Evolutionary conservation across 1,140 invertebrate species (phyloP), one percentile per base, ranked within the genome.

Genomic region (Brachystomella parvula): DNA sequence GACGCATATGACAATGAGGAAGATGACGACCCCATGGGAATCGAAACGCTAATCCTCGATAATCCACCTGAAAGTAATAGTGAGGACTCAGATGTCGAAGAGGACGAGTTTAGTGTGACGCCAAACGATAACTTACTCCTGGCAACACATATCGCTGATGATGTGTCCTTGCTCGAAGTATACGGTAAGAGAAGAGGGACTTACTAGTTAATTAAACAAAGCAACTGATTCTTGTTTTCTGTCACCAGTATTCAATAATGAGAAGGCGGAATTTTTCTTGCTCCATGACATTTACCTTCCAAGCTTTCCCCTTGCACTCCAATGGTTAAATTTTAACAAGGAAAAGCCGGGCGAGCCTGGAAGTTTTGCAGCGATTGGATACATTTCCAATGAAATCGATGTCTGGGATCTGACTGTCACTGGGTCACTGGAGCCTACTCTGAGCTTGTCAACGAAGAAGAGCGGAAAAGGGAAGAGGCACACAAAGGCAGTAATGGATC

Each of bases 321-420:
- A 96, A 78, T 96, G 93, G 91, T 77, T 96, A 35, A 87, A 89
- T 76, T 92, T 86, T 80, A 88, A 94, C 78, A 33, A 77, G 77
- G 69, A 85, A 83, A 77, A 79, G 78, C 49, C 32, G 32, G 53
- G 56, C 29, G 64, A 47, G 64, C 24, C 67, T 81, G 92, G 87
- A 24, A 97, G 95, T 77, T 85, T 94, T 71, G 87, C 92, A 74
- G 94, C 94, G 2, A 83, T 98, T 73, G 94, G 93, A 19, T 87
- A 86, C 44, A 95, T 98, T 90, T 86, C 87, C 68, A 87, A 93
- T 1, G 83, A 91, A 49, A 96, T 98, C 65, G 86, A 92, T 68
- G 84, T 98, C 15, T 98, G 94, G 94, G 93, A 98, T 78, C 78
- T 98, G 32, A 94, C 98, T 80, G 82, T 98, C 61, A 85, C 96